Base-by-base conservation (phyloP, 2,888 invertebrate genomes). In the Smittia aterrima region DNA sequence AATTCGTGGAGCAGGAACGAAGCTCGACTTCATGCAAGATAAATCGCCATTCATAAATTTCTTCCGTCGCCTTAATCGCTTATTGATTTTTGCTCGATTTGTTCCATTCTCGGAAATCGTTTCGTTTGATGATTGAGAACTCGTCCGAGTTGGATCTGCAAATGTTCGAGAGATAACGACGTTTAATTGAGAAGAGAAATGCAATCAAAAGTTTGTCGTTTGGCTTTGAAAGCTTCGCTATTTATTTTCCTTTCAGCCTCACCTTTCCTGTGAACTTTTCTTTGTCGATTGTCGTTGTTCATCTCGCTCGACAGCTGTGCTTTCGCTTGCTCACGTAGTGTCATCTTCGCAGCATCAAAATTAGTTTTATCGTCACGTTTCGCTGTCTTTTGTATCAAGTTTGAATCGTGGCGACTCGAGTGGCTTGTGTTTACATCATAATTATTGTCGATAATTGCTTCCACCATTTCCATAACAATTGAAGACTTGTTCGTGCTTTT, bases 11-110 rank as follows among this genome's bases (percentile, higher is more conserved):
- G 77, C 77, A 24, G 76, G 75, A 68, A 75, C 75, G 71, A 77
- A 77, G 41, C 74, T 75, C 64, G 76, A 71, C 18, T 75, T 75
- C 53, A 77, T 71, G 73, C 77, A 77, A 16, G 77, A 77, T 74
- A 77, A 76, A 77, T 77, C 77, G 38, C 77, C 77, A 58, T 38
- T 75, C 53, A 74, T 25, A 54, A 70, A 27, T 27, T 70, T 70
- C 18, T 53, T 70, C 25, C 27, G 47, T 27, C 74, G 67, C 66
- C 67, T 73, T 73, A 54, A 53, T 16, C 13, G 66, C 27, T 54
- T 53, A 70, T 70, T 54, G 54, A 70, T 54, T 70, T 70, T 70
- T 62, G 62, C 18, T 13, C 53, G 53, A 47, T 47, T 47, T 47
- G n/a, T n/a, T 13, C 11, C 53, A 18, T 47, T 47, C n/a, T 13